Percentiles rank a stretch among this genome's conserved stretches.
These are phyloP conservation scores for Parthenolecanium corni DNA, from an alignment of 2,888 invertebrate genomes.

Conservation along the genomic window DNA sequence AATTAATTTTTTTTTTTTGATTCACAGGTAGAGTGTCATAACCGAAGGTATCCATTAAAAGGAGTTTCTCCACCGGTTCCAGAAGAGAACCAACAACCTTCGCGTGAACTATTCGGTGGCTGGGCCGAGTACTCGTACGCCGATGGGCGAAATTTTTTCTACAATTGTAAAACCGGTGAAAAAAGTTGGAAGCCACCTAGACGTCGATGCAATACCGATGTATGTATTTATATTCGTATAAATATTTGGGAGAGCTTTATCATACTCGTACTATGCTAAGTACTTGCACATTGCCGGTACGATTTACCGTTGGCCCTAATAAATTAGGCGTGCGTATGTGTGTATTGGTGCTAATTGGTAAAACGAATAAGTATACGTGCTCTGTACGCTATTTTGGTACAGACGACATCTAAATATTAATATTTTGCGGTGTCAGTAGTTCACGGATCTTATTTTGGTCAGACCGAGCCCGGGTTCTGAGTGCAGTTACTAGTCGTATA, in stretches of 20 bases:
- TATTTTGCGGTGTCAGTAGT: too few relatives aligned
- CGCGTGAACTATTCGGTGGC: slow-evolving; percentile 32
- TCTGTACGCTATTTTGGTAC: too few relatives aligned
- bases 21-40: slow-evolving; percentile 32
- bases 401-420: too few relatives aligned
- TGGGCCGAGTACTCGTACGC: slow-evolving; percentile 34
- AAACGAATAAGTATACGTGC: too few relatives aligned
- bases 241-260: too few relatives aligned
- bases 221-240: slow-evolving; percentile 25
- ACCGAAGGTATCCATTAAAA: slow-evolving; percentile 30
- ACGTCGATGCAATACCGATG: slow-evolving; percentile 30
- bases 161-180: slow-evolving; percentile 33
- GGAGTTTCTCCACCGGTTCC: slow-evolving; percentile 33
- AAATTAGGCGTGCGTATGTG: too few relatives aligned
- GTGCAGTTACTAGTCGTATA: too few relatives aligned
- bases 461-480: too few relatives aligned
- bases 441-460: too few relatives aligned
- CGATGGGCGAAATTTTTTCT: slow-evolving; percentile 34
- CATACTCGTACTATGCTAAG: too few relatives aligned
- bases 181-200: slow-evolving; percentile 36
- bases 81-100: slow-evolving; percentile 31
- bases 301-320: too few relatives aligned
- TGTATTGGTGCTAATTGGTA: too few relatives aligned
- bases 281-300: neutral
- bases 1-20: neutral